These are phyloP conservation scores for Manacus vitellinus DNA, from an alignment of 2,113 vertebrate species.

Conservation along the genomic window DNA sequence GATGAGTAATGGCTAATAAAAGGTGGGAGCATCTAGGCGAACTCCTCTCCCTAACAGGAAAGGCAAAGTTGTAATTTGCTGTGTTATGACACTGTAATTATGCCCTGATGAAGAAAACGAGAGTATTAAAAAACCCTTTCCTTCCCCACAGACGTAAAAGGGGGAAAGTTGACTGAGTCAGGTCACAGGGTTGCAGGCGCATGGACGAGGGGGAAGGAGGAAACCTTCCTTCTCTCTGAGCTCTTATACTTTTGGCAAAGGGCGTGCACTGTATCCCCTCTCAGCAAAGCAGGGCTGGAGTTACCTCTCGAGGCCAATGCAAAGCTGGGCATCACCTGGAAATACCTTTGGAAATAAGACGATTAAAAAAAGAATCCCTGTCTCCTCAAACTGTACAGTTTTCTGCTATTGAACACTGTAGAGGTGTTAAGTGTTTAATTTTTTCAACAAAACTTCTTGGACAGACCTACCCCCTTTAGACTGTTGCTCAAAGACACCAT, in stretches of 20 bases:
- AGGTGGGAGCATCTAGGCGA: constrained; percentile 45
- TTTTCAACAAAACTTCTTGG: background rate
- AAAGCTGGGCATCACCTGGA: background rate
- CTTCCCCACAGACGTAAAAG: background rate
- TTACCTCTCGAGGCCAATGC: background rate
- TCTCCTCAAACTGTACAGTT: background rate
- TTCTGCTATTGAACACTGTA: background rate
- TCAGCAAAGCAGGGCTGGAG: background rate
- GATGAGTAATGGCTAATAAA: constrained; percentile 73
- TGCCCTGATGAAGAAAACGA: constrained; percentile 50
- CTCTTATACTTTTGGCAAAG: background rate
- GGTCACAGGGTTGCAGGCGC: background rate
- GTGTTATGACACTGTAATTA: constrained; percentile 68
- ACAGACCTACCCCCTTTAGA: background rate
- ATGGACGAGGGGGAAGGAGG: background rate
- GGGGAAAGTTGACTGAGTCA: background rate
- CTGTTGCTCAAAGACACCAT: background rate
- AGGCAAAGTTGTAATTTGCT: constrained; percentile 70
- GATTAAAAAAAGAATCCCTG: background rate
- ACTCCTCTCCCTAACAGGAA: constrained; percentile 60
- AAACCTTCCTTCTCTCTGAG: background rate
- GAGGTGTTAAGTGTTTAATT: background rate
- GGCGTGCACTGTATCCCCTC: background rate
- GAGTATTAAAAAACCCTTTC: constrained; percentile 7
- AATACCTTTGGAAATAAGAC: background rate